Evolutionary conservation across 2,888 invertebrate genomes (phyloP).

Genomic region (Ceramica pisi): DNA sequence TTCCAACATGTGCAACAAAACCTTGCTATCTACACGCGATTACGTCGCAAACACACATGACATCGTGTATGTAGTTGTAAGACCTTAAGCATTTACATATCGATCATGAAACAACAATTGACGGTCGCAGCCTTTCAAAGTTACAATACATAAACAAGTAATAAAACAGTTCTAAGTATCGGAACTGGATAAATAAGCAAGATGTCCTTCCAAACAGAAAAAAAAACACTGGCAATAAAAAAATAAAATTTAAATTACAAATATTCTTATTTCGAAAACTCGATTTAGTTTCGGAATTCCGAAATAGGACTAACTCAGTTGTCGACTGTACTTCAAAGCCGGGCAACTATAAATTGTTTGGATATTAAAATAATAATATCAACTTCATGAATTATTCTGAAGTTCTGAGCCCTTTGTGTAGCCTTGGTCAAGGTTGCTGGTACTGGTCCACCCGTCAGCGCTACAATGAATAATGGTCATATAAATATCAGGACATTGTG

Average conservation of each 20-base stretch:
- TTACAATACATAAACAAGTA: constrained; percentile 18
- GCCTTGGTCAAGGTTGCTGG: constrained; percentile 47
- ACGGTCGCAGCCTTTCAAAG: constrained; percentile 42
- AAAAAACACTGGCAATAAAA: background rate
- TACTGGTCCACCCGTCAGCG: constrained; percentile 50
- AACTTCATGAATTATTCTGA: constrained; percentile 54
- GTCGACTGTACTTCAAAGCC: constrained; percentile 28
- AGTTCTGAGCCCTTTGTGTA: constrained; percentile 39
- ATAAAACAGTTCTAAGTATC: constrained; percentile 21
- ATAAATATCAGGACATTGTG: constrained; percentile 51
- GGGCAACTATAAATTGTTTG: constrained; percentile 25
- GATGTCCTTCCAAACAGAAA: background rate
- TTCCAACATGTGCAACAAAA: constrained; percentile 47
- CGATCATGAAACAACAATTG: constrained; percentile 52
- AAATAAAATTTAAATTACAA: constrained; percentile 1
- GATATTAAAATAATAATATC: constrained; percentile 42
- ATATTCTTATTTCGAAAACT: constrained; percentile 3
- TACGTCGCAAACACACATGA: constrained; percentile 25
- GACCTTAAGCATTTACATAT: constrained; percentile 59
- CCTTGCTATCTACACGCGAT: constrained; percentile 40
- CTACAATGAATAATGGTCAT: constrained; percentile 59
- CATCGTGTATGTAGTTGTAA: constrained; percentile 28
- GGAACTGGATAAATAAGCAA: background rate
- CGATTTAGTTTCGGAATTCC: background rate
- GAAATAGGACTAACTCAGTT: constrained; percentile 6